Base-by-base conservation (phyloP, 2,888 invertebrate genomes). In the Ecdyonurus torrentis region DNA sequence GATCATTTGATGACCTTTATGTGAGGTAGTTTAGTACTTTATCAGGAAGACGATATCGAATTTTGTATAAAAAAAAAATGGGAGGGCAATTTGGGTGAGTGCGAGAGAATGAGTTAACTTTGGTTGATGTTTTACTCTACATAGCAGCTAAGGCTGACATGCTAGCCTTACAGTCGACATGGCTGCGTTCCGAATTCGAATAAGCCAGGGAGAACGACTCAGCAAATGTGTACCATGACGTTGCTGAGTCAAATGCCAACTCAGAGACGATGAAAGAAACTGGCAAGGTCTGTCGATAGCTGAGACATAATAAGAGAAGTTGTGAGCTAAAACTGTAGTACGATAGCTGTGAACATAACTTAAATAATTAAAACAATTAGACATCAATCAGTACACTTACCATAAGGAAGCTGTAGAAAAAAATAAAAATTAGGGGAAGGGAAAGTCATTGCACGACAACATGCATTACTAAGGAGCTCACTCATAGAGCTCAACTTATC, bases 241-340 rank as follows among this genome's bases (percentile, higher is more conserved):
- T 86, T 74, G 78, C 79, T 70, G 87, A 85, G 72, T 85, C 84
- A 82, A 95, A 94, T 74, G 89, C 91, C 83, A 97, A 83, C 81
- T 90, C 87, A 77, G 85, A 84, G 75, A 84, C 79, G 79, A 97
- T 81, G 84, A 87, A 89, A 76, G 86, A 85, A 79, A 93, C 83
- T 72, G 89, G 86, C 80, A 97, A 83, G 77, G 82, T 84, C 79
- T 91, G 95, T 73, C 95, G 94, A 83, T 91, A 95, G 84, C 95
- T 94, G 87, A 66, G 68, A 64, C 65, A 64, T 15, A 37, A 58
- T n/a, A 58, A 20, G 58, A 22, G 22, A 58, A n/a, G 3, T 19
- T 20, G 19, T 58, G 58, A 20, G 22, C 5, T 58, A 10, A 58
- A n/a, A 58, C 20, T n/a, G n/a, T n/a, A n/a, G n/a, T n/a, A n/a